phyloP scores from a whole-genome alignment of 2,113 vertebrate genomes.

The Odontophorus gujanensis region DNA sequence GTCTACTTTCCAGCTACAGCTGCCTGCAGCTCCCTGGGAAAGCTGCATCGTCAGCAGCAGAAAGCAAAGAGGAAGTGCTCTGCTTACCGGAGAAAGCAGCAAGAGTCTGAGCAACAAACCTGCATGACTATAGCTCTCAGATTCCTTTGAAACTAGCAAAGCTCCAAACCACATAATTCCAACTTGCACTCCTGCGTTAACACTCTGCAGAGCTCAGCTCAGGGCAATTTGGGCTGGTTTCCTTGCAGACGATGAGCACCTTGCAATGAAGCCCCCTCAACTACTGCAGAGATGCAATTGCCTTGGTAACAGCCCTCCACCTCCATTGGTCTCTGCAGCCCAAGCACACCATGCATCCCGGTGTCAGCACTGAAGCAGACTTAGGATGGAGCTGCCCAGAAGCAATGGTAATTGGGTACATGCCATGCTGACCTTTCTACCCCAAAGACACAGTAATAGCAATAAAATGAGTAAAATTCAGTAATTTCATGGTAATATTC shows the following conservation, averaged over 20 bases:
- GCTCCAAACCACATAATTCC: not conserved
- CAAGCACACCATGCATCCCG: not conserved
- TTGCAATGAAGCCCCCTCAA: no score
- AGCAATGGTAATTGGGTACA: not conserved
- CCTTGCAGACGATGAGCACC: not conserved
- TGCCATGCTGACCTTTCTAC: not conserved
- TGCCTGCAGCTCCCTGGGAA: not conserved
- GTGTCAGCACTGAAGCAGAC: not conserved
- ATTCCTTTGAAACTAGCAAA: no score
- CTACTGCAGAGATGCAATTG: not conserved
- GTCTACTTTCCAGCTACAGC: constrained; percentile 10
- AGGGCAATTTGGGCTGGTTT: not conserved
- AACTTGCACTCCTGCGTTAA: not conserved
- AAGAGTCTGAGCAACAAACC: not conserved
- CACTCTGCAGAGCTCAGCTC: not conserved
- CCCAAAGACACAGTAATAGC: not conserved
- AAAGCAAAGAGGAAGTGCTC: not conserved
- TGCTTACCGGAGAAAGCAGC: not conserved
- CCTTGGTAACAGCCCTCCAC: not conserved
- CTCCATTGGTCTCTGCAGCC: not conserved
- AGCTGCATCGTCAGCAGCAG: not conserved
- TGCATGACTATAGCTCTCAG: accelerated
- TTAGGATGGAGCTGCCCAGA: not conserved
- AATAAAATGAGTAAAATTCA: not conserved
- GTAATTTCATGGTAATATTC: not conserved